phyloP scores from a whole-genome alignment of 2,113 vertebrate genomes.

The Macrotis lagotis region DNA sequence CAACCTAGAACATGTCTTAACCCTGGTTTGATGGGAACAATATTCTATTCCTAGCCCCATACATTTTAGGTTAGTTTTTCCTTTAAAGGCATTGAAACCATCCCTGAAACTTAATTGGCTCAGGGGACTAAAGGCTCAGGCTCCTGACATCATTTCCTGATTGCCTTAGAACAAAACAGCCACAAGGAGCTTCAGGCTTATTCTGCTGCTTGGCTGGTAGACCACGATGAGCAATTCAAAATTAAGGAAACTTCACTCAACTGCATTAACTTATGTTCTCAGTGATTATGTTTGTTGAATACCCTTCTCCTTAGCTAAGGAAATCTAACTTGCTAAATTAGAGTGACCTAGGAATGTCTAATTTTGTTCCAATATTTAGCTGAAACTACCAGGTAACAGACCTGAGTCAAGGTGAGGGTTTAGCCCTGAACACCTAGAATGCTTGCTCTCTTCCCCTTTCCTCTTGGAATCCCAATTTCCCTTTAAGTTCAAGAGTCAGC shows the following conservation, averaged over 20 bases:
- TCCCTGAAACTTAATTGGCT: not conserved
- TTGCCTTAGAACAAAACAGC: not conserved
- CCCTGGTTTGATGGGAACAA: not conserved
- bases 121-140: not conserved
- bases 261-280: not conserved
- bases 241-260: not conserved
- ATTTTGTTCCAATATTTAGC: not conserved
- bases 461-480: not conserved
- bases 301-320: not conserved
- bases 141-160: not conserved
- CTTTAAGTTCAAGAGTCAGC: not conserved
- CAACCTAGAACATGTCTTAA: not conserved
- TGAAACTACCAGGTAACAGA: not conserved
- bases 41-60: not conserved
- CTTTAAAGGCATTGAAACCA: not conserved
- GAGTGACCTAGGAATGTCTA: not conserved
- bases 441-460: not conserved
- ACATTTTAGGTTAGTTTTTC: not conserved
- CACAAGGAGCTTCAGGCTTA: not conserved
- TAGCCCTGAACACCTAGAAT: not conserved
- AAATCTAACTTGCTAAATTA: not conserved
- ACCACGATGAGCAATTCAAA: not conserved
- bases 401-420: not conserved
- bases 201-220: not conserved
- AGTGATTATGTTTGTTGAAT: not conserved